Evolutionary conservation across 2,113 vertebrate genomes (phyloP).

Genomic region (Ibidorhyncha struthersii): DNA sequence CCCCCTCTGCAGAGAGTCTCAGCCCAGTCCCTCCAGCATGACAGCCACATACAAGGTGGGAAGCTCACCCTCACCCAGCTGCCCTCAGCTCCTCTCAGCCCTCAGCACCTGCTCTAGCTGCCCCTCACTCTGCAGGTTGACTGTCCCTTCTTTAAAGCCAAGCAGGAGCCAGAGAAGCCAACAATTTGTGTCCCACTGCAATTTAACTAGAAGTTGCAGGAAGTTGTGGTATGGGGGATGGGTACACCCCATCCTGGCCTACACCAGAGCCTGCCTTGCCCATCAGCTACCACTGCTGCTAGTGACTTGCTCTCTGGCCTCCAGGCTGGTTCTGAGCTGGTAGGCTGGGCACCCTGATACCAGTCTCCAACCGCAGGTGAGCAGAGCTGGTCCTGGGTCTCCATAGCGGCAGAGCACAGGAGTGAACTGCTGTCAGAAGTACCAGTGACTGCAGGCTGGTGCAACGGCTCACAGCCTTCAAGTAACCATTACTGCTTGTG

Average conservation of each 20-base stretch:
- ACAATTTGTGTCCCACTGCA: background rate
- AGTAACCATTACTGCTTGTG: background rate
- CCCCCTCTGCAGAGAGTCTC: fast-evolving
- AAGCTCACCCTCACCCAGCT: background rate
- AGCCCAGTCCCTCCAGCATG: background rate
- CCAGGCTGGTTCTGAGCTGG: background rate
- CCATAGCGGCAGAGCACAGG: background rate
- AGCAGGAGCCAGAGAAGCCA: background rate
- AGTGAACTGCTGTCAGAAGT: background rate
- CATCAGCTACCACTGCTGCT: background rate
- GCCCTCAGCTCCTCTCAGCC: background rate
- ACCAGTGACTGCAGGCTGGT: background rate
- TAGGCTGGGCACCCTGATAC: background rate
- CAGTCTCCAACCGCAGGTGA: background rate
- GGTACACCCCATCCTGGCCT: background rate
- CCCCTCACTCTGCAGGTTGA: background rate
- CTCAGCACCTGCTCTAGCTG: background rate
- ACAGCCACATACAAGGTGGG: background rate
- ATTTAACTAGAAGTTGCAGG: background rate
- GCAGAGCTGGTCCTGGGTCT: background rate
- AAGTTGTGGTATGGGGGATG: background rate
- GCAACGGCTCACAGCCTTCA: background rate
- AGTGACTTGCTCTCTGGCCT: background rate
- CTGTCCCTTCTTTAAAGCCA: background rate
- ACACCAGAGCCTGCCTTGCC: background rate